phyloP scores from a whole-genome alignment of 2,888 invertebrate genomes.

The Lamellibrachia columna region DNA sequence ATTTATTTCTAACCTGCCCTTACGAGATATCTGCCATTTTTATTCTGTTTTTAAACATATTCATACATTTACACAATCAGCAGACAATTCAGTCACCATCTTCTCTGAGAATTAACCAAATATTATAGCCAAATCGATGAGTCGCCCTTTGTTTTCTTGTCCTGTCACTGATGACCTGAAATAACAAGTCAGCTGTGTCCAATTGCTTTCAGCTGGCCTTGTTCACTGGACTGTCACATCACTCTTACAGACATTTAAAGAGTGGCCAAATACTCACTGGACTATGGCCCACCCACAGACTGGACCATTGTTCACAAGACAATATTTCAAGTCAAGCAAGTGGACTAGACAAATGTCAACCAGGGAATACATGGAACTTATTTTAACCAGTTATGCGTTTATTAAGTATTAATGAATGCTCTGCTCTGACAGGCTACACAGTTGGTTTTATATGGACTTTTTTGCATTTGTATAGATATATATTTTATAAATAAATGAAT shows the following conservation, averaged over 20 bases:
- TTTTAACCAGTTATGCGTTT: neutral
- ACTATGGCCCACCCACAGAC: neutral
- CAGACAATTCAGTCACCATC: neutral
- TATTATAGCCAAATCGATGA: neutral
- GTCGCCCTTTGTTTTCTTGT: neutral
- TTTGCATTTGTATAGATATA: neutral
- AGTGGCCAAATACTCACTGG: conserved; percentile 11
- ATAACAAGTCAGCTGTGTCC: neutral
- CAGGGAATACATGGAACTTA: neutral
- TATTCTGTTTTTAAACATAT: neutral
- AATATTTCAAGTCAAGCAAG: neutral
- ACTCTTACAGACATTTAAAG: neutral
- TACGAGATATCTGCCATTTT: neutral
- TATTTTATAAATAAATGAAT: neutral
- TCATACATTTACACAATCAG: conserved; percentile 11
- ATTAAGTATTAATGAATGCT: neutral
- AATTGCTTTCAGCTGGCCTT: neutral
- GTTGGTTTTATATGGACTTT: neutral
- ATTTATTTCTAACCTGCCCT: neutral
- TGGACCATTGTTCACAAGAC: neutral
- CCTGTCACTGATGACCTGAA: neutral
- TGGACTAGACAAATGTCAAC: neutral
- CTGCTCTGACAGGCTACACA: neutral
- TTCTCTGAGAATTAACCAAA: neutral
- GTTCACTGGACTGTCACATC: neutral